Evolutionary conservation across 2,113 vertebrate genomes (phyloP).

Genomic region (Nyctibius bracteatus): DNA sequence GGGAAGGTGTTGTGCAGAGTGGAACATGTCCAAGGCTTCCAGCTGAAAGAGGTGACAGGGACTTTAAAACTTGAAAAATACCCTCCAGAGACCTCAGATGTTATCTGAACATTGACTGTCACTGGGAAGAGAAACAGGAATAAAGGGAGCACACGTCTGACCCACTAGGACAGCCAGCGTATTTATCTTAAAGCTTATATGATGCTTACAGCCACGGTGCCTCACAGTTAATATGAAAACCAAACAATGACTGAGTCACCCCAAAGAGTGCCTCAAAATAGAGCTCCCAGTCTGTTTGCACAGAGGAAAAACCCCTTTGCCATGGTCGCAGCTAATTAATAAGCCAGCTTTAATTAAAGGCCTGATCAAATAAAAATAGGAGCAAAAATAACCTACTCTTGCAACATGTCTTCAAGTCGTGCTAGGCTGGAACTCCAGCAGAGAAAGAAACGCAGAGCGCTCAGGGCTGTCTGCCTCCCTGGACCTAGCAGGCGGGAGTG

Average conservation of each 20-base stretch:
- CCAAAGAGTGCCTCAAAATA: neutral
- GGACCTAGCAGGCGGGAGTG: neutral
- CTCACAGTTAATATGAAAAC: neutral
- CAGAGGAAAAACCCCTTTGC: neutral
- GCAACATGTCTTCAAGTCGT: accelerated
- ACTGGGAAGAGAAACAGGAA: neutral
- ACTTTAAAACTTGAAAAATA: neutral
- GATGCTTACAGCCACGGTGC: neutral
- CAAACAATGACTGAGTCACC: neutral
- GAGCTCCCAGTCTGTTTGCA: neutral
- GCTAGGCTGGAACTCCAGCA: neutral
- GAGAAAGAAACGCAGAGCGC: neutral
- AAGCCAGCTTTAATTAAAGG: constrained; percentile 15
- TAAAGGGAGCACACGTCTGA: neutral
- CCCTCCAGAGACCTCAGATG: neutral
- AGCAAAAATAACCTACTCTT: neutral
- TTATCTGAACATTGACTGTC: neutral
- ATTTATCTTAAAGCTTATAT: neutral
- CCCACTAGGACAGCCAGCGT: neutral
- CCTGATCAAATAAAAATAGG: neutral
- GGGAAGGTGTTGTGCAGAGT: neutral
- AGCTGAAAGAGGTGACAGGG: neutral
- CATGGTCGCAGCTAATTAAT: neutral
- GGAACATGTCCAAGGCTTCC: neutral
- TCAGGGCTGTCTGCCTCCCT: neutral